Evolutionary conservation across 2,797 vertebrate species (phyloP).

Genomic region (Catostomus latipinnis): DNA sequence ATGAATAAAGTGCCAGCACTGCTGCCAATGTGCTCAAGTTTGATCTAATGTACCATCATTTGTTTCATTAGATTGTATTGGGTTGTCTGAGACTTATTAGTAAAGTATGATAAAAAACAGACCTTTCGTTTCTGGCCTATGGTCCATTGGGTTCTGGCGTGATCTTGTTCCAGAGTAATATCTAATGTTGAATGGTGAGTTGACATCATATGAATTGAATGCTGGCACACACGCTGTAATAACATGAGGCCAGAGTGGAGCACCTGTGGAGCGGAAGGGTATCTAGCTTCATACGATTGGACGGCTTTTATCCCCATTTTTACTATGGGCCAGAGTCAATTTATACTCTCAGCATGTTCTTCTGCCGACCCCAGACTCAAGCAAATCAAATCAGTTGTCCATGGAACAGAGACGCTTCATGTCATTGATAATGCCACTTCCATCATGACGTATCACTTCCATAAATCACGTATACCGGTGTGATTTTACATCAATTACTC

Average conservation of each 20-base stretch:
- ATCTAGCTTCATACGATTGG: slow-evolving; percentile 74
- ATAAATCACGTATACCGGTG: slow-evolving; percentile 52
- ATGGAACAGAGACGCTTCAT: slow-evolving; percentile 75
- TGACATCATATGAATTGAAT: slow-evolving; percentile 70
- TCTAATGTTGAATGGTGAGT: slow-evolving; percentile 14
- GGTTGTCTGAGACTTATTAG: not conserved
- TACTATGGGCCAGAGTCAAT: slow-evolving; percentile 79
- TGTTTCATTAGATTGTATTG: not conserved
- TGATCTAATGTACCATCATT: not conserved
- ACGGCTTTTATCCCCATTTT: slow-evolving; percentile 76
- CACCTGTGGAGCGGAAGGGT: slow-evolving; percentile 70
- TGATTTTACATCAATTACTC: slow-evolving; percentile 65
- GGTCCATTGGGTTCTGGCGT: slow-evolving; percentile 56
- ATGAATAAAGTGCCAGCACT: not conserved
- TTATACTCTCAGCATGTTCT: slow-evolving; percentile 78
- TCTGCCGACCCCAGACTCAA: slow-evolving; percentile 74
- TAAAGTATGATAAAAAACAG: not conserved
- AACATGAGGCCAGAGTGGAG: slow-evolving; percentile 70
- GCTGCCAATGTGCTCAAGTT: not conserved
- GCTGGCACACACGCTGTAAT: slow-evolving; percentile 59
- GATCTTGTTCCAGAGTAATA: slow-evolving; percentile 28
- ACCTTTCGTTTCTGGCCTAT: slow-evolving; percentile 21
- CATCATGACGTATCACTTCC: slow-evolving; percentile 44
- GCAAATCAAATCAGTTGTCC: slow-evolving; percentile 81
- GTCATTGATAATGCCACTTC: slow-evolving; percentile 74